These are phyloP conservation scores for Echinometra lucunter DNA, from an alignment of 53 echinoderm and acorn worm species.

Conservation along the genomic window DNA sequence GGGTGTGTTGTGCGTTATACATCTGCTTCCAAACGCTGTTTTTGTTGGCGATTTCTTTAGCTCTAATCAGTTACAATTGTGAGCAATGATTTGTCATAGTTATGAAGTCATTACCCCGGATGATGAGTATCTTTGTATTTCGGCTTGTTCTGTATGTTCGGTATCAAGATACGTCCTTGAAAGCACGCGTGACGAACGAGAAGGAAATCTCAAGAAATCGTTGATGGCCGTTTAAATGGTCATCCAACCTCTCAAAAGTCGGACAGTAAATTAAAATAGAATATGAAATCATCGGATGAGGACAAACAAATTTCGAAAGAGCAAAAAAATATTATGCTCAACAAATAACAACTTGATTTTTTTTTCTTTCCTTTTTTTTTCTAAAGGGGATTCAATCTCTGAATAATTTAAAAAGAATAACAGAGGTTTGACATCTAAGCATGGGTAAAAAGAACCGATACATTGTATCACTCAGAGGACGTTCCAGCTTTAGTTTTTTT, in stretches of 20 bases:
- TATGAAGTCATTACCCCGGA: slow-evolving; percentile 14
- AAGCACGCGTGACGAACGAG: neutral
- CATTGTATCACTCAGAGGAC: no score
- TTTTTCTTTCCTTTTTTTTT: no score
- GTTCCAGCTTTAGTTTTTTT: no score
- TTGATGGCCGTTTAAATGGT: slow-evolving; percentile 24
- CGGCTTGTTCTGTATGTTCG: neutral
- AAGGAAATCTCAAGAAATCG: neutral
- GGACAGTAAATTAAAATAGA: neutral
- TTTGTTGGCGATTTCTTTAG: slow-evolving; percentile 4
- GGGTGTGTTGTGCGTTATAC: neutral
- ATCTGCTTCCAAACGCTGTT: neutral
- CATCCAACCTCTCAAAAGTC: neutral
- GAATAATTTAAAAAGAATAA: no score
- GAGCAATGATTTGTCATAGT: slow-evolving; percentile 55
- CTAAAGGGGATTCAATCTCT: no score
- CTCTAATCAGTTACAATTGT: slow-evolving; percentile 18
- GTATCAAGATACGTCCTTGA: neutral
- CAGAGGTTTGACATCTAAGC: no score
- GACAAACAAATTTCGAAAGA: neutral
- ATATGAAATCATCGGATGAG: neutral
- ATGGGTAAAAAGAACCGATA: no score
- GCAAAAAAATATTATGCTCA: no score
- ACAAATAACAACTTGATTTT: no score
- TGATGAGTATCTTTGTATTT: slow-evolving; percentile 40